Evolutionary conservation across 2,888 invertebrate species (phyloP).

Genomic region (Pandemis cinnamomeana): DNA sequence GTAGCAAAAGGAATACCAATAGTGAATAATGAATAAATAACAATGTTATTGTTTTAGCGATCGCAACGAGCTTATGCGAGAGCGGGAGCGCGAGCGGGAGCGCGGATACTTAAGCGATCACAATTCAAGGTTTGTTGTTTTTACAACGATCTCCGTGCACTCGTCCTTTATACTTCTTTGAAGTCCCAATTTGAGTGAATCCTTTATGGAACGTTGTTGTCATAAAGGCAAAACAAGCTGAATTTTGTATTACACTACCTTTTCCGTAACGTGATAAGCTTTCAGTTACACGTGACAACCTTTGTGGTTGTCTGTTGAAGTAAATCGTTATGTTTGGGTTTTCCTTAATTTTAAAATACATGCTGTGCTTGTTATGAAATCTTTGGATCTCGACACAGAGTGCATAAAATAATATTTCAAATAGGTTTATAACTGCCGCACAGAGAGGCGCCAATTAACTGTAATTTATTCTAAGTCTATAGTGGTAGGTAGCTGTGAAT

Average conservation of each 20-base stretch:
- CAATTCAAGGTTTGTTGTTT: conserved; percentile 86
- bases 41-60: conserved; percentile 83
- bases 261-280: conserved; percentile 26
- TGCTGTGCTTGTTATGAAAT: neutral
- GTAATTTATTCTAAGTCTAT: neutral
- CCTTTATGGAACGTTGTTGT: conserved; percentile 23
- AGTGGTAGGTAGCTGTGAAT: too few relatives aligned
- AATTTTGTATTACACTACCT: conserved; percentile 14
- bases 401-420: neutral
- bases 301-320: neutral
- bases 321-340: neutral
- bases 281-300: neutral
- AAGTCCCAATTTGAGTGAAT: conserved; percentile 24
- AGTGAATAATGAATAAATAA: conserved; percentile 28
- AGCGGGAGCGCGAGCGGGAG: conserved; percentile 89
- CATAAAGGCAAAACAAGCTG: conserved; percentile 9
- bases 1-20: conserved; percentile 13
- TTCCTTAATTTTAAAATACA: neutral
- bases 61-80: conserved; percentile 92
- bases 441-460: neutral
- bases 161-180: conserved; percentile 27
- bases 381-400: neutral
- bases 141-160: conserved; percentile 17
- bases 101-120: conserved; percentile 92
- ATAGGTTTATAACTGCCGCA: neutral